Conservation (phyloP, 2,797 vertebrate genomes). For the Amblyopsis hoosieri region DNA sequence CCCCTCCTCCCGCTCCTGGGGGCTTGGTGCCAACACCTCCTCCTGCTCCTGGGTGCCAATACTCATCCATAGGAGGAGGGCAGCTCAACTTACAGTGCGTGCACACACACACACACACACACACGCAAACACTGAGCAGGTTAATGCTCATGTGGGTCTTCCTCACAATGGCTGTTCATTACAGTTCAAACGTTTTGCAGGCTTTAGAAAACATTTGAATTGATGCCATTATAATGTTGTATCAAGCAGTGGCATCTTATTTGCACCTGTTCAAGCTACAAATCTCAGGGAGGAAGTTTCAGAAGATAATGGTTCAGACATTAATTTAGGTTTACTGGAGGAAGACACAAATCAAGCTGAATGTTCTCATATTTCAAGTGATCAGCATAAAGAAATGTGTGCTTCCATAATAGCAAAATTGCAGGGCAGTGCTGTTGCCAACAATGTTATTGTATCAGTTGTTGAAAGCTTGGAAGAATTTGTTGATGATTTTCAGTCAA, state of each 20-base stretch:
- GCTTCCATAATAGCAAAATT: constrained; percentile 22
- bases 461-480: constrained; percentile 32
- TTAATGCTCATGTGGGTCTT: no score
- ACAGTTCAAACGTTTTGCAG: constrained; percentile 27
- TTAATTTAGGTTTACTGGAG: neutral
- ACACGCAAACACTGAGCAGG: no score
- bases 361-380: constrained; percentile 4
- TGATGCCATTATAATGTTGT: neutral
- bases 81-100: no score
- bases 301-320: constrained; percentile 3
- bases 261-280: neutral
- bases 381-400: constrained; percentile 24
- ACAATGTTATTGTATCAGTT: constrained; percentile 20
- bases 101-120: no score
- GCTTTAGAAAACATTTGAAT: constrained; percentile 17
- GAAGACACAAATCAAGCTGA: constrained; percentile 9
- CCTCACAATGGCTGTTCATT: constrained; percentile 18
- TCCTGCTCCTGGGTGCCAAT: no score
- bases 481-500: constrained; percentile 23
- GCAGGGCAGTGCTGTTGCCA: constrained; percentile 24
- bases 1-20: no score
- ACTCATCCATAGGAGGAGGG: no score
- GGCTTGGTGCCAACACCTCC: no score
- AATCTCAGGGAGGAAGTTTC: neutral
- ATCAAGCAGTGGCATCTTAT: no score